Percentiles rank a stretch among this genome's conserved stretches.
phyloP scores from a whole-genome alignment of 2,888 invertebrate species.

The Lithophane semibrunnea region DNA sequence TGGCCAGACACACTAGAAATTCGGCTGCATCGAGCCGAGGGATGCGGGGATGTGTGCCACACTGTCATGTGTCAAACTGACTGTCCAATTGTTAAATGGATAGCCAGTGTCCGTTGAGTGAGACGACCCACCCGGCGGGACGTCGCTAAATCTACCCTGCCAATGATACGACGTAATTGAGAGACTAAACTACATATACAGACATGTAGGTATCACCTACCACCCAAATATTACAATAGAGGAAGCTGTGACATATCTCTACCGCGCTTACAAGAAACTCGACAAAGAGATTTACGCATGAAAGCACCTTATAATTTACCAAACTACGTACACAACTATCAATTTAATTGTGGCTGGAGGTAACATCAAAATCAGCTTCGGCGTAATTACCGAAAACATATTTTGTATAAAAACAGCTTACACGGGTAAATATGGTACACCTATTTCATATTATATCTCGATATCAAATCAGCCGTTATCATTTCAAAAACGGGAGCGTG shows the following conservation, averaged over 20 bases:
- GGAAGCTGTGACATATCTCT: background rate
- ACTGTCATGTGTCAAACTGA: slow-evolving; percentile 80
- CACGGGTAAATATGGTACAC: slow-evolving; percentile 49
- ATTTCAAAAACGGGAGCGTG: slow-evolving; percentile 55
- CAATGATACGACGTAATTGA: slow-evolving; percentile 73
- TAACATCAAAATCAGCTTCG: slow-evolving; percentile 43
- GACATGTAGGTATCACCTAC: background rate
- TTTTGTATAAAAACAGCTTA: slow-evolving; percentile 46
- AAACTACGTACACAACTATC: slow-evolving; percentile 49
- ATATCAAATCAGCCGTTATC: slow-evolving; percentile 60
- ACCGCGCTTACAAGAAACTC: slow-evolving; percentile 29
- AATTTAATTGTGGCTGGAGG: slow-evolving; percentile 38
- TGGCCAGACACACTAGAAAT: slow-evolving; percentile 53
- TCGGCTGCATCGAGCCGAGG: slow-evolving; percentile 63
- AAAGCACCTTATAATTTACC: slow-evolving; percentile 52
- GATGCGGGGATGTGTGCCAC: slow-evolving; percentile 59
- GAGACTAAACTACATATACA: slow-evolving; percentile 59
- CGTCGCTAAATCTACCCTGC: slow-evolving; percentile 71
- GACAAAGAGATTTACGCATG: slow-evolving; percentile 55
- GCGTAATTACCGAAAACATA: slow-evolving; percentile 46
- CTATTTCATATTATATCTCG: slow-evolving; percentile 56
- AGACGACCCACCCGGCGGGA: slow-evolving; percentile 75
- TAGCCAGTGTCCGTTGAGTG: slow-evolving; percentile 75
- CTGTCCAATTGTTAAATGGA: slow-evolving; percentile 80
- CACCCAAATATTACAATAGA: slow-evolving; percentile 15